Conservation (phyloP, 1,140 invertebrate genomes). For the Trachymyrmex cornetzi region DNA sequence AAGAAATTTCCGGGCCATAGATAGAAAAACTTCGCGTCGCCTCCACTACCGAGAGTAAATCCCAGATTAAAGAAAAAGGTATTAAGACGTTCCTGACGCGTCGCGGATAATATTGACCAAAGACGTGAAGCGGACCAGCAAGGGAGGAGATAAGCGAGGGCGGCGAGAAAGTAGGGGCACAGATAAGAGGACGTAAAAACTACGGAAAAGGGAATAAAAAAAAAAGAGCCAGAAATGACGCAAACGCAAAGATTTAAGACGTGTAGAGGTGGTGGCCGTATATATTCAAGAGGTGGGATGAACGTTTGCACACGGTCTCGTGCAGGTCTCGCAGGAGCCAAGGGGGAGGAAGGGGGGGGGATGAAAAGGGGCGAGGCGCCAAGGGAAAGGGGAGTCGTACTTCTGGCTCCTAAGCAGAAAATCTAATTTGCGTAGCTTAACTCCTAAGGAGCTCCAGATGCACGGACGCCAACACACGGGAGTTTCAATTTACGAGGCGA, state of each 20-base stretch:
- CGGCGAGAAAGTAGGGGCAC: not conserved
- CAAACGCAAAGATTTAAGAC: slow-evolving; percentile 33
- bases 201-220: slow-evolving; percentile 12
- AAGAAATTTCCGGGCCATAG: slow-evolving; percentile 49
- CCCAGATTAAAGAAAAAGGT: slow-evolving; percentile 56
- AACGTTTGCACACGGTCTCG: slow-evolving; percentile 52
- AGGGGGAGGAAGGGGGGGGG: not conserved
- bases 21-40: slow-evolving; percentile 46
- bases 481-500: slow-evolving; percentile 82
- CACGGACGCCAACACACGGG: slow-evolving; percentile 78
- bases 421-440: slow-evolving; percentile 86
- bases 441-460: slow-evolving; percentile 83
- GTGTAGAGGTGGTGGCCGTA: slow-evolving; percentile 11
- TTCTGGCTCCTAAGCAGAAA: slow-evolving; percentile 82
- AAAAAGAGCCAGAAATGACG: slow-evolving; percentile 41
- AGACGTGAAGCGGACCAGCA: slow-evolving; percentile 13
- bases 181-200: slow-evolving; percentile 28
- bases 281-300: slow-evolving; percentile 32
- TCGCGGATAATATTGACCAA: slow-evolving; percentile 59
- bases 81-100: slow-evolving; percentile 57
- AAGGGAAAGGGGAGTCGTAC: slow-evolving; percentile 73
- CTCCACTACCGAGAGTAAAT: slow-evolving; percentile 27
- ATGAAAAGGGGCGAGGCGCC: not conserved
- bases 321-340: slow-evolving; percentile 28
- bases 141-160: not conserved